A percentile compares a stretch with the other conserved stretches of the same genome.
Conservation (phyloP, 2,113 vertebrate species). For the Cettia cetti region DNA sequence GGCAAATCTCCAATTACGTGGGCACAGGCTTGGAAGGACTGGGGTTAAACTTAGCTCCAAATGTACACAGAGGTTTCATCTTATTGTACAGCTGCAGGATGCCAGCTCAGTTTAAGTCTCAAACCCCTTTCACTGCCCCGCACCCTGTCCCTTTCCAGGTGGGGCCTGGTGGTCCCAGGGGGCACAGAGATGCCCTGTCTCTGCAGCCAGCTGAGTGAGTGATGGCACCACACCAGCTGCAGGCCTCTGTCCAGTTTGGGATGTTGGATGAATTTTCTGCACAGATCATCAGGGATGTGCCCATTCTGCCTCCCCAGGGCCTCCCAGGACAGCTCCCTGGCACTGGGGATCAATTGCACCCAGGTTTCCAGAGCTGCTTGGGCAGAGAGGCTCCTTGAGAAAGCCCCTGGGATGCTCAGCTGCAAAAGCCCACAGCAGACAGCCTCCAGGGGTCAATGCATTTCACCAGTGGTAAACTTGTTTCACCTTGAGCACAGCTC, state of each 20-base stretch:
- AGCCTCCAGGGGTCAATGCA: background rate
- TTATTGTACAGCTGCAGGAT: background rate
- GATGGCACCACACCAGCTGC: background rate
- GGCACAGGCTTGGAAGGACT: background rate
- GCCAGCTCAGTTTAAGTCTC: background rate
- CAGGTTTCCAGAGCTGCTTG: background rate
- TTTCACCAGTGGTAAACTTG: background rate
- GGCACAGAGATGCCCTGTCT: background rate
- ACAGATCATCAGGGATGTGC: background rate
- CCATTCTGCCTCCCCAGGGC: background rate
- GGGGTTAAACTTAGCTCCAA: background rate
- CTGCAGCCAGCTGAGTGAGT: background rate
- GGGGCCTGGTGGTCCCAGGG: background rate
- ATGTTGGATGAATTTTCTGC: background rate
- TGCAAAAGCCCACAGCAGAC: background rate
- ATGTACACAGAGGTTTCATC: background rate
- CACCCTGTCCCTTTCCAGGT: background rate
- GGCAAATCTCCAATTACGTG: background rate
- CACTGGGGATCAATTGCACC: background rate
- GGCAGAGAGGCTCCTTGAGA: background rate
- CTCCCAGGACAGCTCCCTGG: background rate
- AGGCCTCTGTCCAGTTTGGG: background rate
- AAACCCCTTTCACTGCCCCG: accelerated
- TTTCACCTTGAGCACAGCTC: background rate
- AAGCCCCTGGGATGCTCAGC: background rate